Evolutionary conservation across 2,888 invertebrate genomes (phyloP).

Genomic region (Ennomos erosarius): DNA sequence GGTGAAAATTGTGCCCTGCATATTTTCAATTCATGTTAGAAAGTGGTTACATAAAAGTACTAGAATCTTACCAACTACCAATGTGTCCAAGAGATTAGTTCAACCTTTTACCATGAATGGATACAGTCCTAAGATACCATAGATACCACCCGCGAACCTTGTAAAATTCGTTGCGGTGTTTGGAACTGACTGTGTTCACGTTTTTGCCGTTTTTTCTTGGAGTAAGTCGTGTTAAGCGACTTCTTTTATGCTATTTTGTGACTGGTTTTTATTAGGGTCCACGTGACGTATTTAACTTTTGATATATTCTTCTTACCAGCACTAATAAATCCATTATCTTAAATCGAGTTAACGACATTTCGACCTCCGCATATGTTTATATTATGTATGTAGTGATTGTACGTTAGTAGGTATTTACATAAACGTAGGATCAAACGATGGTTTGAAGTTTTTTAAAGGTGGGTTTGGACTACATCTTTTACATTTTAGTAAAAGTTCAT

Average conservation of each 20-base stretch:
- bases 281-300: neutral
- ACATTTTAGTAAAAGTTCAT: too few species aligned
- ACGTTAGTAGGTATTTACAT: too few species aligned
- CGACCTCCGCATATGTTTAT: too few species aligned
- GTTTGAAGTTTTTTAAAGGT: too few species aligned
- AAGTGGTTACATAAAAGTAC: slow-evolving; percentile 25
- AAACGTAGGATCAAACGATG: too few species aligned
- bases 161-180: slow-evolving; percentile 22
- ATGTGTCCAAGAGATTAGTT: slow-evolving; percentile 28
- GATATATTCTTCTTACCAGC: neutral
- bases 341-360: too few species aligned
- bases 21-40: slow-evolving; percentile 16
- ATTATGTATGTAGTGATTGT: too few species aligned
- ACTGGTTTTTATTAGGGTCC: too few species aligned
- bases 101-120: slow-evolving; percentile 22
- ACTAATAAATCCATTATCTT: too few species aligned
- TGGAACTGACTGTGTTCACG: neutral
- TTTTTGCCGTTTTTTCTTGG: slow-evolving; percentile 13
- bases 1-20: slow-evolving; percentile 8
- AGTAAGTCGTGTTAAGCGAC: slow-evolving; percentile 9
- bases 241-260: neutral
- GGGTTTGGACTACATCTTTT: too few species aligned
- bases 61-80: slow-evolving; percentile 4
- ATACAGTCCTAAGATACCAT: slow-evolving; percentile 12
- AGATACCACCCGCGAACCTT: slow-evolving; percentile 4